Percentiles rank a stretch among this genome's conserved stretches.
Evolutionary conservation across 1,140 invertebrate species (phyloP).

Genomic region (Leguminivora glycinivorella): DNA sequence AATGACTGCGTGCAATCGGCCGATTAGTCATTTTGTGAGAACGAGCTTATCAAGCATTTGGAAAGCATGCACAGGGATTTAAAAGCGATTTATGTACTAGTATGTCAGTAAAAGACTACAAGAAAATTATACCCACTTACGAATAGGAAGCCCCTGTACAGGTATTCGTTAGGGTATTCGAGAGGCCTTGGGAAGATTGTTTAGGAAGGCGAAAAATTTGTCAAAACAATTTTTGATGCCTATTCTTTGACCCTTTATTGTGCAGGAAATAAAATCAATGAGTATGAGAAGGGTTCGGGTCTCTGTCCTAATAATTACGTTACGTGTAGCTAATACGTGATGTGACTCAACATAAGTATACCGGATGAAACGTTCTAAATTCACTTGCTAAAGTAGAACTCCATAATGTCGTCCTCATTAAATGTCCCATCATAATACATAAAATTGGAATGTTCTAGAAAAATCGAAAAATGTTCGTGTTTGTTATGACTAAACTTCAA

Average conservation of each 20-base stretch:
- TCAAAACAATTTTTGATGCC: background rate
- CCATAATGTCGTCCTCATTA: too few relatives aligned
- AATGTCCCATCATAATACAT: too few relatives aligned
- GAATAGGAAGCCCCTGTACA: too few relatives aligned
- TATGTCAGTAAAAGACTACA: background rate
- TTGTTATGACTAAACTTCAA: too few relatives aligned
- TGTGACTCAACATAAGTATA: background rate
- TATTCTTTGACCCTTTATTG: background rate
- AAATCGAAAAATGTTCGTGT: too few relatives aligned
- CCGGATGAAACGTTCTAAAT: background rate
- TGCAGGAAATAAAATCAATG: background rate
- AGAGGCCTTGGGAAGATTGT: too few relatives aligned
- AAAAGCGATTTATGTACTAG: background rate
- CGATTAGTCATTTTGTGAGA: background rate
- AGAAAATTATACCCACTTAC: background rate
- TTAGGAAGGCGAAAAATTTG: too few relatives aligned
- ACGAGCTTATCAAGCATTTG: constrained; percentile 1
- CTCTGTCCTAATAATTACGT: background rate
- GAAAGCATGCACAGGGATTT: background rate
- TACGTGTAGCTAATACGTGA: too few relatives aligned
- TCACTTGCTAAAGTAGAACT: background rate
- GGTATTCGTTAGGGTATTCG: too few relatives aligned
- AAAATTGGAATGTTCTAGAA: too few relatives aligned
- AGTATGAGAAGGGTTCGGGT: background rate
- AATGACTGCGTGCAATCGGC: background rate